Evolutionary conservation across 2,113 vertebrate species (phyloP).

Genomic region (Ophthalmolycus amberensis): DNA sequence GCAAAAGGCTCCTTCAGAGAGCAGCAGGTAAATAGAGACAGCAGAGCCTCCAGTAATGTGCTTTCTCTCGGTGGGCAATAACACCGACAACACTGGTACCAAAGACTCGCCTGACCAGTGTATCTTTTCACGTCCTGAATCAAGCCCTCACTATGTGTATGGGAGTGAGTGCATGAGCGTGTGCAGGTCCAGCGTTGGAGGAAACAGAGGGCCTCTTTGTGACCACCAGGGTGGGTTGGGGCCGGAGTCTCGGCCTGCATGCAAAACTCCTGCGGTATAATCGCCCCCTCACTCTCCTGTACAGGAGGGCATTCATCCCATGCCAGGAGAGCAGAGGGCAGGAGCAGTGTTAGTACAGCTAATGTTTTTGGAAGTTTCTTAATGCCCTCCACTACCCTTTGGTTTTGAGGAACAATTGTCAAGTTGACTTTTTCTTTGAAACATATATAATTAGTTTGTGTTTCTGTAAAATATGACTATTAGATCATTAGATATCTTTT

Average conservation of each 20-base stretch:
- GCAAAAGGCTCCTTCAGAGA: conserved; percentile 56
- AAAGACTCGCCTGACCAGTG: conserved; percentile 66
- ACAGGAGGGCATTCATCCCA: conserved; percentile 81
- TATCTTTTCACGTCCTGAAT: conserved; percentile 73
- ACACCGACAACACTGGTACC: conserved; percentile 69
- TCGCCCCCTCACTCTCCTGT: conserved; percentile 68
- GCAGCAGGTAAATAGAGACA: conserved; percentile 56
- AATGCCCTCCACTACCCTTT: background rate
- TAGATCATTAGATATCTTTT: background rate
- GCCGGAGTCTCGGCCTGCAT: conserved; percentile 69
- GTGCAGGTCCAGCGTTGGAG: conserved; percentile 56
- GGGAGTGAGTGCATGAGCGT: conserved; percentile 60
- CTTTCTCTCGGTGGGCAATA: conserved; percentile 64
- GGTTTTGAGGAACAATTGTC: background rate
- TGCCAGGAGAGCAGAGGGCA: conserved; percentile 67
- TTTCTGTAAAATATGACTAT: background rate
- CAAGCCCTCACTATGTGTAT: conserved; percentile 56
- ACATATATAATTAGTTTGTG: background rate
- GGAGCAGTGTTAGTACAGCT: conserved; percentile 18
- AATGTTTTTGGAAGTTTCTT: conserved; percentile 12
- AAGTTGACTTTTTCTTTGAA: background rate
- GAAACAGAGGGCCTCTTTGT: conserved; percentile 78
- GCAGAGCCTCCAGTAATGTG: conserved; percentile 60
- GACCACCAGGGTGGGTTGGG: conserved; percentile 76
- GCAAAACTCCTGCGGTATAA: conserved; percentile 73